Evolutionary conservation across 1,140 invertebrate species (phyloP).

Genomic region (Drosophila sp.): DNA sequence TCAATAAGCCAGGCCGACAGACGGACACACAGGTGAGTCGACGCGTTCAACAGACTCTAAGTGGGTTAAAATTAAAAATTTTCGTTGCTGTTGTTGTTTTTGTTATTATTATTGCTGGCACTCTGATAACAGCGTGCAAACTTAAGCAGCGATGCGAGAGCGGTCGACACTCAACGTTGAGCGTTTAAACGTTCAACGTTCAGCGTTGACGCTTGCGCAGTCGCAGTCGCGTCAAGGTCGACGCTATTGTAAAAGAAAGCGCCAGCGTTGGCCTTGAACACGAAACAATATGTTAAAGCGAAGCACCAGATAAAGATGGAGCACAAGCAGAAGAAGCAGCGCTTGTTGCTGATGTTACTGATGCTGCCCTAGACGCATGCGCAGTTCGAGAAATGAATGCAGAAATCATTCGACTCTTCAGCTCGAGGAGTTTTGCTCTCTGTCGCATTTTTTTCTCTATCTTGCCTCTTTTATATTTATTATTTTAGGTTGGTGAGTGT

Average conservation of each 20-base stretch:
- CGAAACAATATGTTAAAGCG: constrained; percentile 69
- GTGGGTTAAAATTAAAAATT: constrained; percentile 67
- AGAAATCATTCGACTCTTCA: constrained; percentile 37
- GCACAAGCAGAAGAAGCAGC: constrained; percentile 18
- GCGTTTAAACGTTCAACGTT: background rate
- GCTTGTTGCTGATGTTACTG: constrained; percentile 15
- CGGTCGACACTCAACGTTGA: background rate
- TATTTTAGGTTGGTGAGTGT: constrained; percentile 15
- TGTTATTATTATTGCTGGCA: constrained; percentile 25
- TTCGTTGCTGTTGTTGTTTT: constrained; percentile 14
- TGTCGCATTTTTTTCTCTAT: no score
- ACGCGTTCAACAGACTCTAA: constrained; percentile 75
- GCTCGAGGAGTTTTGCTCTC: constrained; percentile 28
- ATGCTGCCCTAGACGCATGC: background rate
- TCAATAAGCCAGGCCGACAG: constrained; percentile 53
- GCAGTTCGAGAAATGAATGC: constrained; percentile 25
- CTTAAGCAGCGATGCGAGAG: constrained; percentile 21
- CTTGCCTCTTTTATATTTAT: no score
- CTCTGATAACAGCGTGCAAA: constrained; percentile 70
- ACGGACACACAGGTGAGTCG: constrained; percentile 22
- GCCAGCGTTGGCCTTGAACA: constrained; percentile 78
- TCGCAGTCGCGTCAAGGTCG: constrained; percentile 71
- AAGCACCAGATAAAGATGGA: constrained; percentile 28
- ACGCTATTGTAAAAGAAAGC: constrained; percentile 81
- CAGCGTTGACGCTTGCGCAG: constrained; percentile 59